Base-by-base conservation (phyloP, 2,888 invertebrate genomes). In the Pediacus dermestoides region DNA sequence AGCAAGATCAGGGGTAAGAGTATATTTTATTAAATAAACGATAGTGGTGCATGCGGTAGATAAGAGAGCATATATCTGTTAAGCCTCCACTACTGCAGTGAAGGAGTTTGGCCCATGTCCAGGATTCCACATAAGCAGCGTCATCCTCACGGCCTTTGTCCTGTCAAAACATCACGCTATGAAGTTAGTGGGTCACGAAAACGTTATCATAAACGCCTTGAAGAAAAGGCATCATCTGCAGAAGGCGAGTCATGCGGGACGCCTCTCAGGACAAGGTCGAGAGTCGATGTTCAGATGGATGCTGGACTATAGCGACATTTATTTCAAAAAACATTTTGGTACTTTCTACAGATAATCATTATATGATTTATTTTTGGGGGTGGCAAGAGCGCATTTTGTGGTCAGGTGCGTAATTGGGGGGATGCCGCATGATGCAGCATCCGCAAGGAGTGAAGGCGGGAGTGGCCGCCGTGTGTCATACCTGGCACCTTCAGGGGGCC, bases 401-500 rank as follows among this genome's bases (percentile, higher is more conserved):
- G 9, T 10, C 7, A 22, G 11, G n/a, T n/a, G n/a, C n/a, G n/a
- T n/a, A n/a, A n/a, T n/a, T n/a, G n/a, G 4, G 40, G 42, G 46
- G 36, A 40, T 44, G 40, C 35, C 34, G 40, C 39, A 32, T 39
- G 46, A 41, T 46, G 48, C 57, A 55, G 59, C 58, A 58, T 59
- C 59, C 53, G 50, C 40, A 47, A 54, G 51, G 51, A 49, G 44
- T 33, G 34, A 35, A 31, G 40, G 52, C 55, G 56, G 60, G 58
- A 58, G 60, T 57, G 58, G 56, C 48, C 44, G 41, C 38, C 25
- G 26, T 37, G 30, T 67, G 70, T 71, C 58, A 58, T 80, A 83
- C 83, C 83, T 83, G 76, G 81, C 81, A 70, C 78, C 80, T 72
- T 82, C 80, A 73, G 82, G 82, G 87, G 88, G 84, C 78, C 78